These are phyloP conservation scores for Ophion costatus DNA, from an alignment of 2,888 invertebrate species.

Conservation along the genomic window DNA sequence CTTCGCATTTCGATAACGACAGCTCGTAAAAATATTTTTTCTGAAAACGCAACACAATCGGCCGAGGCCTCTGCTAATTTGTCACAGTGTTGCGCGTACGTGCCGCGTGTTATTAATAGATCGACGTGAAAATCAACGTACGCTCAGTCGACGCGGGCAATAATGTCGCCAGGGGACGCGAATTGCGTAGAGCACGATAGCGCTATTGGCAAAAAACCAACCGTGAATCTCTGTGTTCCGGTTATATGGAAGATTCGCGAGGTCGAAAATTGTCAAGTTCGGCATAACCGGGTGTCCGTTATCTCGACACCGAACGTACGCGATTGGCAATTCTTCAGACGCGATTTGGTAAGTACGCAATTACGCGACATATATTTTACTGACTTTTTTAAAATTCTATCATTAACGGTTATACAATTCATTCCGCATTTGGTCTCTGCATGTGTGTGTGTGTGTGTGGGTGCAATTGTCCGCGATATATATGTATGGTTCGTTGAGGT, in stretches of 20 bases:
- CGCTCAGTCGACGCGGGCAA: slow-evolving; percentile 30
- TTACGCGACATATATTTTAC: not conserved
- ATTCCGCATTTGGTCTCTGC: not conserved
- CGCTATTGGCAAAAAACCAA: slow-evolving; percentile 40
- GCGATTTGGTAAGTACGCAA: slow-evolving; percentile 36
- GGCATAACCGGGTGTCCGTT: not conserved
- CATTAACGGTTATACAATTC: not conserved
- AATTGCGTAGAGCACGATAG: slow-evolving; percentile 48
- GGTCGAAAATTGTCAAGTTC: not conserved
- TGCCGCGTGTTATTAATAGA: slow-evolving; percentile 39
- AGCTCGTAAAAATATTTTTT: not conserved
- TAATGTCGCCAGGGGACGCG: slow-evolving; percentile 43
- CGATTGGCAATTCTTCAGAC: slow-evolving; percentile 51
- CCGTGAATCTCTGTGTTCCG: slow-evolving; percentile 18
- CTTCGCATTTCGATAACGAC: not conserved
- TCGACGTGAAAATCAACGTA: slow-evolving; percentile 7
- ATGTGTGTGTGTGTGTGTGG: not conserved
- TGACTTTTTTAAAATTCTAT: not conserved
- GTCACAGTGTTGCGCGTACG: too few relatives aligned
- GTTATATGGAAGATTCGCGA: slow-evolving; percentile 43
- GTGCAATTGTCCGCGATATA: not conserved
- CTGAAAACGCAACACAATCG: not conserved
- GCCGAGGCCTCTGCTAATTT: not conserved
- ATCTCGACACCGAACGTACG: slow-evolving; percentile 8
- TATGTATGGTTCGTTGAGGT: not conserved